Conservation (phyloP, 2,113 vertebrate genomes). For the Varanus salvator region DNA sequence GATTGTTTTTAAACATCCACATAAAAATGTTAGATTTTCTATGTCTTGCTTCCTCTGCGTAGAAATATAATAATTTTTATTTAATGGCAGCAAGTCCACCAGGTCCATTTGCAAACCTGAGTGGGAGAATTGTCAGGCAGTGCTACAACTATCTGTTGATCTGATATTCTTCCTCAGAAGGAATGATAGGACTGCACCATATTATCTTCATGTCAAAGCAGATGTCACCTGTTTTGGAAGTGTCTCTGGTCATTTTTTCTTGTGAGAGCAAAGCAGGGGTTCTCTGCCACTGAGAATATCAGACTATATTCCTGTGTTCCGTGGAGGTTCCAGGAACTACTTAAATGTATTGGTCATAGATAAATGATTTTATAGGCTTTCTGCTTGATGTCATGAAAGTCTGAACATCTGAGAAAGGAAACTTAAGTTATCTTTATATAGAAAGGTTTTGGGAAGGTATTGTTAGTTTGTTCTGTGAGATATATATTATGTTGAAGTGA, state of each 20-base stretch:
- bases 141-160: not conserved
- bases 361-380: not conserved
- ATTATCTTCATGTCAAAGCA: not conserved
- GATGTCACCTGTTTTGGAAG: not conserved
- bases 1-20: not conserved
- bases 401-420: not conserved
- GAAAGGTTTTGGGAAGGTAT: not conserved
- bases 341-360: not conserved
- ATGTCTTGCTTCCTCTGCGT: not conserved
- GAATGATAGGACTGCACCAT: not conserved
- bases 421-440: not conserved
- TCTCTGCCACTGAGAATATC: not conserved
- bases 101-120: too few species aligned
- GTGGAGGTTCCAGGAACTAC: not conserved
- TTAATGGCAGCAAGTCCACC: not conserved
- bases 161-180: conserved; percentile 5
- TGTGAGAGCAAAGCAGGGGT: not conserved
- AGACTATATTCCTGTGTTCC: not conserved
- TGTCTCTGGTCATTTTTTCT: not conserved
- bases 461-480: too few species aligned
- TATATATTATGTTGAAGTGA: too few species aligned
- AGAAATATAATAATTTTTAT: not conserved
- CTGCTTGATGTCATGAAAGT: not conserved
- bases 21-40: not conserved
- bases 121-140: not conserved